Conservation (phyloP, 2,888 invertebrate species). For the Morinoia aosen region DNA sequence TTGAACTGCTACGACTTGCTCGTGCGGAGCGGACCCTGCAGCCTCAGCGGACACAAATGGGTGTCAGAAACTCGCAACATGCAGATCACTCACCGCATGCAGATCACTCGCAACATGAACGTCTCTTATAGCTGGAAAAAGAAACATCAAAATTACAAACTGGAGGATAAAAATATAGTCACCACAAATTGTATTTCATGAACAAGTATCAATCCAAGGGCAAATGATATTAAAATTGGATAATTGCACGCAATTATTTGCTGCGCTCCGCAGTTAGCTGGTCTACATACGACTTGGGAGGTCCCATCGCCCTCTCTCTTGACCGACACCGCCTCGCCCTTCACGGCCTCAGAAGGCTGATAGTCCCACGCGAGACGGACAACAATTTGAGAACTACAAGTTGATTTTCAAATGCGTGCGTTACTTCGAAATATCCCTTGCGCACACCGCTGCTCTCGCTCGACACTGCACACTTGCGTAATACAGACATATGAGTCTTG, state of each 20-base stretch:
- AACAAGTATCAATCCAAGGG: background rate
- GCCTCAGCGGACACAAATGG: background rate
- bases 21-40: too few species aligned
- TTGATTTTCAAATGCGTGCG: background rate
- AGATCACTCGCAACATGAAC: background rate
- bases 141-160: background rate
- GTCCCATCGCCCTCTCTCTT: background rate
- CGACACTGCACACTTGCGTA: background rate
- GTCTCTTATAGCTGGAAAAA: background rate
- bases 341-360: background rate
- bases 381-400: too few species aligned
- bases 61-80: background rate
- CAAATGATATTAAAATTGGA: conserved; percentile 12
- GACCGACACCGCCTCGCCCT: background rate
- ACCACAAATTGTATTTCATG: background rate
- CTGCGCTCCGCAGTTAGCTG: background rate
- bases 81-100: background rate
- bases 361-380: background rate
- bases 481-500: background rate
- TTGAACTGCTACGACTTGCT: too few species aligned
- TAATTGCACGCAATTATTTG: background rate
- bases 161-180: background rate
- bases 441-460: too few species aligned
- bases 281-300: background rate
- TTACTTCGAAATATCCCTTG: background rate